A percentile compares a stretch with the other conserved stretches of the same genome.
These are phyloP conservation scores for Syrrhaptes paradoxus DNA, from an alignment of 2,113 vertebrate species.

Conservation along the genomic window DNA sequence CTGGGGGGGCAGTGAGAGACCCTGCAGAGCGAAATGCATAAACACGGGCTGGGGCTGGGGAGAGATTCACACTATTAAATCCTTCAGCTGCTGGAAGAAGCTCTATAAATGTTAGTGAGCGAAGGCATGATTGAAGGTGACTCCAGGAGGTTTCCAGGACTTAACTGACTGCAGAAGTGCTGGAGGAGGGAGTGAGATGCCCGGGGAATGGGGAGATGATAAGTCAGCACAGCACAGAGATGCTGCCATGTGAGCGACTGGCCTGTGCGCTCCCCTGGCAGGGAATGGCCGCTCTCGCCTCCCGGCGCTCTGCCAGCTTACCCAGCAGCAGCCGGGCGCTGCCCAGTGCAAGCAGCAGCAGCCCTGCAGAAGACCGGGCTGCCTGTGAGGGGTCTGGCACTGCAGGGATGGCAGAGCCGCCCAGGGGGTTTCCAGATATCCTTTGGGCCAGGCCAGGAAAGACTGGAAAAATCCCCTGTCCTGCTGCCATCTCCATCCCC, in stretches of 20 bases:
- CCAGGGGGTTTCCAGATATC: neutral
- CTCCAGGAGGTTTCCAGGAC: constrained; percentile 7
- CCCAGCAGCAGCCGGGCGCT: neutral
- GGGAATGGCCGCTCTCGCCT: neutral
- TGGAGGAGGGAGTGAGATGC: neutral
- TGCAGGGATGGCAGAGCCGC: neutral
- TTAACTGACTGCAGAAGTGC: neutral
- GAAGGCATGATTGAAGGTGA: neutral
- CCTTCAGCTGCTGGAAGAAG: neutral
- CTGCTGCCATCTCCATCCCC: neutral
- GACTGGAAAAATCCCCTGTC: neutral
- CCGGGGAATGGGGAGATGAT: fast-evolving
- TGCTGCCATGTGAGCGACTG: neutral
- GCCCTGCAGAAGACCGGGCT: neutral
- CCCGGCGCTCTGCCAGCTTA: fast-evolving
- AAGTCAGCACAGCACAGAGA: neutral
- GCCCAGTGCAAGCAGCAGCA: neutral
- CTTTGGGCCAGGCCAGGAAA: neutral
- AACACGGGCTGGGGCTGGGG: neutral
- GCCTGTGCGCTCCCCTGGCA: neutral
- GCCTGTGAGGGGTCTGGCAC: neutral
- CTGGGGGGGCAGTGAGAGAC: neutral
- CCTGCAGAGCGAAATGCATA: fast-evolving
- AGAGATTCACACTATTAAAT: neutral
- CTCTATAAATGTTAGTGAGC: neutral